phyloP scores from a whole-genome alignment of 2,888 invertebrate genomes.

The Pammene aurita region DNA sequence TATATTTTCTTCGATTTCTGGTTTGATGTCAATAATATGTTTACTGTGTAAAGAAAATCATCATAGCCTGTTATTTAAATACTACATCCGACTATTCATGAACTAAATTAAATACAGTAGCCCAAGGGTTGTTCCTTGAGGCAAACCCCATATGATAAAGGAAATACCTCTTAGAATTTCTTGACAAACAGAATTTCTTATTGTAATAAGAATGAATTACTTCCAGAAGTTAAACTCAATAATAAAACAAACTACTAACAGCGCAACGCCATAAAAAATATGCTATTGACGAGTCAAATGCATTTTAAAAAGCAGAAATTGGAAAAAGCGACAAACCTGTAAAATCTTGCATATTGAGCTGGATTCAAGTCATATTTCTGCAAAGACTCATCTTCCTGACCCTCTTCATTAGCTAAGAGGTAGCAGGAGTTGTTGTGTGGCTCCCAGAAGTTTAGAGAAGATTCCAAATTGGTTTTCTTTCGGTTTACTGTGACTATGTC shows the following conservation, averaged over 20 bases:
- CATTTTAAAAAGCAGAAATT: background rate
- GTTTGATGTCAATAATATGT: slow-evolving; percentile 29
- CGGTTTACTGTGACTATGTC: slow-evolving; percentile 38
- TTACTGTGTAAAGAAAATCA: slow-evolving; percentile 7
- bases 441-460: slow-evolving; percentile 30
- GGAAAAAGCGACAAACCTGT: slow-evolving; percentile 2
- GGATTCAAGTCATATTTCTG: background rate
- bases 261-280: background rate
- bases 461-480: slow-evolving; percentile 27
- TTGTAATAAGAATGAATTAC: background rate
- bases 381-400: background rate
- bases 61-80: no score
- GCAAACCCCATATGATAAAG: background rate
- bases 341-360: background rate
- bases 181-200: background rate
- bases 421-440: slow-evolving; percentile 21
- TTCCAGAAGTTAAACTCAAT: background rate
- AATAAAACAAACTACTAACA: background rate
- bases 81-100: background rate
- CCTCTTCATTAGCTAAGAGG: slow-evolving; percentile 5
- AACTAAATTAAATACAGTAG: background rate
- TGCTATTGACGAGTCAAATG: background rate
- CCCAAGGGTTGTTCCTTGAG: background rate
- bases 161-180: background rate
- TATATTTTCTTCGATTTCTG: slow-evolving; percentile 1